Base-by-base conservation (phyloP, 2,888 invertebrate genomes). In the Spisula subtruncata region DNA sequence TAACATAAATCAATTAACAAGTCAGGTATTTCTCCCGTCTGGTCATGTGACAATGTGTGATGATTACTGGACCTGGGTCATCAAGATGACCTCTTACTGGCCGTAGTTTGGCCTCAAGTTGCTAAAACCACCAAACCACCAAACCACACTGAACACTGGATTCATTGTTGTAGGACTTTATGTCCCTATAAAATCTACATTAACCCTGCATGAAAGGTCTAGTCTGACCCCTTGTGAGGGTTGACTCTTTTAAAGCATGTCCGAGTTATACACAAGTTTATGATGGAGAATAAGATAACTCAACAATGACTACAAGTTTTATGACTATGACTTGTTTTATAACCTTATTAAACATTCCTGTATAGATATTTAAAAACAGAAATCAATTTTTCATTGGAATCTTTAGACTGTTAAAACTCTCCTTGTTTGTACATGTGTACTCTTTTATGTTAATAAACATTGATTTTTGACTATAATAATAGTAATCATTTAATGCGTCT, bases 161-260 rank as follows among this genome's bases (percentile, higher is more conserved):
- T 56, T 35, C 54, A 85, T 85, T 85, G 85, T 85, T 85, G 60
- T 80, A 35, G n/a, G 82, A 89, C 88, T 89, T 89, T 89, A 91
- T 89, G 88, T 87, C 88, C 91, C 75, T 48, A 86, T 89, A 89
- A 88, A 91, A 91, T 88, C 71, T 86, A 88, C 91, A 91, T 91
- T 91, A 91, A 91, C 91, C 91, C 82, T 29, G 35, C 29, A 46
- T 83, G 80, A 71, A 83, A 35, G 29, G 86, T 84, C 83, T 41
- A 66, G 56, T 25, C n/a, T 89, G 89, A 86, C 83, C 89, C 86
- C 71, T 84, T 32, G 75, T 75, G 75, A 75, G 35, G 32, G 35
- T 35, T 35, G 29, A 35, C 2, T 75, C 16, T 32, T 75, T 35
- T 32, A 35, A 32, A 60, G 32, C 32, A 1, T 35, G 12, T 25